Base-by-base conservation (phyloP, 1,140 invertebrate genomes). In the Sycophaga agraensis region DNA sequence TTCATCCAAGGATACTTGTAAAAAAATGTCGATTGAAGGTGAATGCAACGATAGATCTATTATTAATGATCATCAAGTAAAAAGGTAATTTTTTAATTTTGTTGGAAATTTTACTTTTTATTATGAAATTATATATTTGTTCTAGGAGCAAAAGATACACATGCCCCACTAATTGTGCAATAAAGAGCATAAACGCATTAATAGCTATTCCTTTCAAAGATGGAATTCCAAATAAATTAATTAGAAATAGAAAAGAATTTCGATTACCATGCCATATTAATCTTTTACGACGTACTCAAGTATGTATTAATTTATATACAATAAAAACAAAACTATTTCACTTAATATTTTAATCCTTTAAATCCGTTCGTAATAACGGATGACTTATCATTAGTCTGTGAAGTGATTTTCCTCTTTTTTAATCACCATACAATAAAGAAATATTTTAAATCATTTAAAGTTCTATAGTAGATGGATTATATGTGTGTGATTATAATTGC, bases 191-290 rank as follows among this genome's bases (percentile, higher is more conserved):
- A 6, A 53, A 48, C 40, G 58, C 56, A 45, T 69, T 70, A 59
- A 64, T 74, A 57, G 66, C 75, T 37, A 79, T 77, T 57, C 69
- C 70, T 16, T 65, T 74, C 37, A 60, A 69, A 45, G 51, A 69
- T 55, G 66, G 67, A 43, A 62, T 72, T 49, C 68, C 73, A 49
- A 66, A 72, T 37, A 71, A 68, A 63, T 22, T 66, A 17, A 53
- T 59, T 0, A 67, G 51, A 48, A 59, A 49, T 14, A 63, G 65
- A 54, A 61, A 26, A 16, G 58, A 71, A 45, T 75, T 78, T 28
- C 74, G 73, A 55, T 46, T 76, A 28, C 73, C 76, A 7, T 73
- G 73, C 50, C 63, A 74, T 12, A 68, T 71, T 43, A 68, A 68
- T 28, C 50, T 72, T 9, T 50, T 74, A 21, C 66, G 65, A 56